Conservation (phyloP, 2,113 vertebrate genomes). For the Tetrao urogallus region DNA sequence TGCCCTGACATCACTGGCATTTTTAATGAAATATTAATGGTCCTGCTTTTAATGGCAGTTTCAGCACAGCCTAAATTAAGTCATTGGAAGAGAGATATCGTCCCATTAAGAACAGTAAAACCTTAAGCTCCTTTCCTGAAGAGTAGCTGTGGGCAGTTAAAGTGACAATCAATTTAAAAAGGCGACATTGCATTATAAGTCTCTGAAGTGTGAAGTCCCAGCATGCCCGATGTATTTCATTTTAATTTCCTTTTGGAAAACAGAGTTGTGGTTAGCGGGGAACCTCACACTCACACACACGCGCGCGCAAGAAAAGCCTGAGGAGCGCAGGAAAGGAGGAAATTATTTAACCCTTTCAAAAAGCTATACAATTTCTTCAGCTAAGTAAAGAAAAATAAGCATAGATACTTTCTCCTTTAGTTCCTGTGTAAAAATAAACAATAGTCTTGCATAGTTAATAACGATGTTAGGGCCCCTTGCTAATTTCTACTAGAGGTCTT, state of each 20-base stretch:
- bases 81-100: slow-evolving; percentile 68
- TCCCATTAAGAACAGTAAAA: slow-evolving; percentile 78
- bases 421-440: slow-evolving; percentile 69
- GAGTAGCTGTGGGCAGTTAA: slow-evolving; percentile 73
- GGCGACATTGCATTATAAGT: slow-evolving; percentile 69
- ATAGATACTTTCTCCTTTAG: slow-evolving; percentile 58
- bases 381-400: slow-evolving; percentile 72
- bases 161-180: slow-evolving; percentile 78
- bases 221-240: slow-evolving; percentile 81
- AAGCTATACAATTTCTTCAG: slow-evolving; percentile 64
- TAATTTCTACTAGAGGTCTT: slow-evolving; percentile 39
- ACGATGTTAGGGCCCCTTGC: background rate
- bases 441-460: slow-evolving; percentile 36
- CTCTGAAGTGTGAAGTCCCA: slow-evolving; percentile 79
- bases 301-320: slow-evolving; percentile 21
- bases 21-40: slow-evolving; percentile 72
- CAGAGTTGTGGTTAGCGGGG: slow-evolving; percentile 73
- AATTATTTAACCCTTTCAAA: slow-evolving; percentile 83
- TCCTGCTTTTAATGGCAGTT: slow-evolving; percentile 68
- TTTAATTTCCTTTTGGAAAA: slow-evolving; percentile 84
- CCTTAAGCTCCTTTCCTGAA: slow-evolving; percentile 72
- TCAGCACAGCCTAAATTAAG: slow-evolving; percentile 70
- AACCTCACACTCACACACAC: slow-evolving; percentile 52
- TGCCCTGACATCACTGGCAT: slow-evolving; percentile 56
- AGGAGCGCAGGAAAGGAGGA: slow-evolving; percentile 69